Evolutionary conservation across 2,797 vertebrate genomes (phyloP).

Genomic region (Australoheros facetus): DNA sequence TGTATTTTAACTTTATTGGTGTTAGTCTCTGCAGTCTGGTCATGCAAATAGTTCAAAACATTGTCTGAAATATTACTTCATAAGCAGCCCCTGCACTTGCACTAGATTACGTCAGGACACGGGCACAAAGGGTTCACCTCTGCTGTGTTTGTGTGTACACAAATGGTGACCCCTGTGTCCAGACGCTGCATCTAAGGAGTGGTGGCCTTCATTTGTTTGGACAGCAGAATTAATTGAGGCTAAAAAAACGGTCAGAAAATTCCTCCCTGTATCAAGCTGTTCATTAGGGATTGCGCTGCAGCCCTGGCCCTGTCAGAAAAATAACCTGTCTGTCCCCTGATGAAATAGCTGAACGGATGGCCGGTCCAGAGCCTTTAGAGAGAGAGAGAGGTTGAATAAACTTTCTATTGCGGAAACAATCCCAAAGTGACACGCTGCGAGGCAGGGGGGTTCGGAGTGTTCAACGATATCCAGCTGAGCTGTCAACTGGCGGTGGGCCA

Average conservation of each 20-base stretch:
- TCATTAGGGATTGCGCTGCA: conserved; percentile 89
- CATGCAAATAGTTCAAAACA: conserved; percentile 9
- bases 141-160: conserved; percentile 86
- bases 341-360: conserved; percentile 88
- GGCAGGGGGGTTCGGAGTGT: conserved; percentile 85
- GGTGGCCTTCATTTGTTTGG: conserved; percentile 91
- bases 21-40: neutral
- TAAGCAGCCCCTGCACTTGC: conserved; percentile 26
- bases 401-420: conserved; percentile 93
- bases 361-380: conserved; percentile 84
- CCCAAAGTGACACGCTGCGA: conserved; percentile 89
- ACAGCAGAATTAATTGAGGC: conserved; percentile 96
- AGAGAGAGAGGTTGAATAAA: conserved; percentile 95
- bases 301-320: conserved; percentile 91
- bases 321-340: conserved; percentile 87
- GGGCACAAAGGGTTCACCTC: conserved; percentile 74
- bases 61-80: conserved; percentile 1
- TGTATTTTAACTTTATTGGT: neutral
- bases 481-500: conserved; percentile 91
- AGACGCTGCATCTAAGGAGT: conserved; percentile 79
- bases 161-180: conserved; percentile 85
- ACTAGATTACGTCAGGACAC: conserved; percentile 70
- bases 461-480: conserved; percentile 94
- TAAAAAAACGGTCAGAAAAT: conserved; percentile 91
- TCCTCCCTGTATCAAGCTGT: conserved; percentile 89